Base-by-base conservation (phyloP, 2,797 vertebrate genomes). In the Tadarida brasiliensis region DNA sequence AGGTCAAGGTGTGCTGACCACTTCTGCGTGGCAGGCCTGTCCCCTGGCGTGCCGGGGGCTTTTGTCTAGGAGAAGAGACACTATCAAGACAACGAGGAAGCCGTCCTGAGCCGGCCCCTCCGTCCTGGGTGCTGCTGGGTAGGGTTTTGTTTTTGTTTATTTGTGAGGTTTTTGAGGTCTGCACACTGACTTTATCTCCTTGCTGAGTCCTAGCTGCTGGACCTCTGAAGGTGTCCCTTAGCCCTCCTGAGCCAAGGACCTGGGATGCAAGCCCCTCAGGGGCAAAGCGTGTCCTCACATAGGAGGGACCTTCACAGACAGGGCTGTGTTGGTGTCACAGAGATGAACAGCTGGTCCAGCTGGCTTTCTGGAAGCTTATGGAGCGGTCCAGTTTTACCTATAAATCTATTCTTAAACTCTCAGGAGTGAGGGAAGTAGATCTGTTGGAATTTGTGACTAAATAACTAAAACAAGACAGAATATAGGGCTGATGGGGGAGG, bases 131-230 rank as follows among this genome's bases (percentile, higher is more conserved):
- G 44, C 22, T 65, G 15, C 59, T 33, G 39, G 1, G 7, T n/a
- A 22, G 22, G 22, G 7, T 78, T 61, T 88, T 87, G 26, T 14
- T 85, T 59, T 81, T 77, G 22, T 83, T 83, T 56, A 30, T 67
- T 67, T 77, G 8, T 35, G 17, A 14, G 3, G 6, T 8, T 35
- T 30, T 68, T 59, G 33, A 35, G 30, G 7, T 49, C 59, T 56
- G 0, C 51, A 33, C 24, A 16, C 59, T 14, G 33, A 26, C 87
- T 76, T 0, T 56, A 14, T 44, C 81, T 68, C 1, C 24, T 22
- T 39, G 49, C 39, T 35, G 11, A 28, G 30, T 35, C 17, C 54
- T 57, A 12, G 20, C 49, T 22, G 44, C 33, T 70, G 7, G 35
- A 7, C 59, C 24, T 87, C 8, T 61, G 8, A 47, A 51, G 17